Evolutionary conservation across 2,113 vertebrate species (phyloP).

Genomic region (Zosterops borbonicus): DNA sequence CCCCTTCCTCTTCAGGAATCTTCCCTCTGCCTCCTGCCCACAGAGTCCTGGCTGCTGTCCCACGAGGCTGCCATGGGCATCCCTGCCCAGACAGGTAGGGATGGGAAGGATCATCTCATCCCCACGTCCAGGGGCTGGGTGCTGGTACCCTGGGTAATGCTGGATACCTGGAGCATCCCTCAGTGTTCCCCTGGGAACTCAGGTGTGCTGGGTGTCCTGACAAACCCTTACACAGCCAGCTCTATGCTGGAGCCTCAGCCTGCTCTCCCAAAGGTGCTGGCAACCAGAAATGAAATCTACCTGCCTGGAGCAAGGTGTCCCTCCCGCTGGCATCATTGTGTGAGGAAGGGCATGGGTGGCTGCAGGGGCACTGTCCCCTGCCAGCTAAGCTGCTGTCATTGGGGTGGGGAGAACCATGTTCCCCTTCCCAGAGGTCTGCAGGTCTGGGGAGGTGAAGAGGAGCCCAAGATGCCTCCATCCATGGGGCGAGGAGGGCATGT

Average conservation of each 20-base stretch:
- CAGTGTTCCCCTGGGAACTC: not conserved
- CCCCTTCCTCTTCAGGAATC: not conserved
- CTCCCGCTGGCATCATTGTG: not conserved
- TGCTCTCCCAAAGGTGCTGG: not conserved
- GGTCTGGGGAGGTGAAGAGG: not conserved
- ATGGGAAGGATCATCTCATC: not conserved
- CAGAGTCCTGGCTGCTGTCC: not conserved
- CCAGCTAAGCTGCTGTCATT: not conserved
- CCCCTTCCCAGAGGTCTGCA: not conserved
- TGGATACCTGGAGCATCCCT: not conserved
- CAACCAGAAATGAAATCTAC: not conserved
- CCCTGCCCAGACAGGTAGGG: not conserved
- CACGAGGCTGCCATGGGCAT: not conserved
- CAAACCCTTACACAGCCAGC: rapidly evolving
- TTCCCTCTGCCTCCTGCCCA: not conserved
- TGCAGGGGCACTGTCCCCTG: not conserved
- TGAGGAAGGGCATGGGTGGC: rapidly evolving
- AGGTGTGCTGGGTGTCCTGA: not conserved
- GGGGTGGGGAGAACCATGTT: rapidly evolving
- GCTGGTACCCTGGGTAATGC: not conserved
- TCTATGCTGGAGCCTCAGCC: not conserved
- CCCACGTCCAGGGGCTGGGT: rapidly evolving
- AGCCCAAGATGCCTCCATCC: not conserved
- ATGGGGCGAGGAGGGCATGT: not conserved
- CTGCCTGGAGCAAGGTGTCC: not conserved